These are phyloP conservation scores for Pteropus alecto DNA, from an alignment of 2,113 vertebrate genomes.

Conservation along the genomic window DNA sequence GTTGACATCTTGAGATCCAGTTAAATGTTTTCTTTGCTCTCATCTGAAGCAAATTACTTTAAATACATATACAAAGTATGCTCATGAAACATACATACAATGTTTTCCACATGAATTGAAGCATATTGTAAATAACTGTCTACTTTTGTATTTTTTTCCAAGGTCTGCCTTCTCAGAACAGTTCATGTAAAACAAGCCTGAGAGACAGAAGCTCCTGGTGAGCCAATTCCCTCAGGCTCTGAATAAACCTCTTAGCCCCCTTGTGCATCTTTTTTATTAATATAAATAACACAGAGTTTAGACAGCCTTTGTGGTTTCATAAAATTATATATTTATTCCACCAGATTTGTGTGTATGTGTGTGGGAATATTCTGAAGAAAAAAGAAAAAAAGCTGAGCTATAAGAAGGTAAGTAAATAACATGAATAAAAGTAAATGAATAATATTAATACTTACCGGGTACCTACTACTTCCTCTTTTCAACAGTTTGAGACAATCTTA, in stretches of 20 bases:
- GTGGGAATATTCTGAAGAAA: background rate
- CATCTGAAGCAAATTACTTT: background rate
- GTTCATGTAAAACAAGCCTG: background rate
- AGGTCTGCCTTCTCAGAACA: background rate
- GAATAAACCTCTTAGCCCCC: background rate
- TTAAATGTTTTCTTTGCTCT: background rate
- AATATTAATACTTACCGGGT: background rate
- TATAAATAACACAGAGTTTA: background rate
- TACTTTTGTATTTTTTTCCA: background rate
- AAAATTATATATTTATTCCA: background rate
- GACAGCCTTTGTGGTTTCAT: background rate
- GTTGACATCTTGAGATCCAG: background rate
- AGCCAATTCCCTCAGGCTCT: background rate
- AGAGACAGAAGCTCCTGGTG: background rate
- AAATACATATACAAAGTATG: background rate
- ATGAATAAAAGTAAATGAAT: constrained; percentile 18
- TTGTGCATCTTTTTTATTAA: background rate
- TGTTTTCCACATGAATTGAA: background rate
- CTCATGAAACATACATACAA: background rate
- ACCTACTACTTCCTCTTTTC: background rate
- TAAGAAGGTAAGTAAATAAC: background rate
- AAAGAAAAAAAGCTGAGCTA: background rate
- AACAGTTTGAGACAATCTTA: background rate
- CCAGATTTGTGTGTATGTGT: background rate
- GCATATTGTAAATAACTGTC: rapidly evolving